Base-by-base conservation (phyloP, 2,113 vertebrate genomes). In the Paracanthobrama guichenoti region DNA sequence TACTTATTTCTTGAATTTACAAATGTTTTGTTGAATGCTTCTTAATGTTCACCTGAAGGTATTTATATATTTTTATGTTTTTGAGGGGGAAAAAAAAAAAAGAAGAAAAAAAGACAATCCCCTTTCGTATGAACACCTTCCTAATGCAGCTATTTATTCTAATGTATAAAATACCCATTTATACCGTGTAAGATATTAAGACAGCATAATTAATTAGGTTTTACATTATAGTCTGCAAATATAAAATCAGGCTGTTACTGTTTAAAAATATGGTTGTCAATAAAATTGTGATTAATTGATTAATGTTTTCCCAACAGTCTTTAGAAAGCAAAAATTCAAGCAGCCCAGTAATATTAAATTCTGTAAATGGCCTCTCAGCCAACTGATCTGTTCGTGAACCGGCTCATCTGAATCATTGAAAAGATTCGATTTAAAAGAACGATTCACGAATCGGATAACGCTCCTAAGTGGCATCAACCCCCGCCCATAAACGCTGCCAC, bases 401-500 rank as follows among this genome's bases (percentile, higher is more conserved):
- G 55, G 55, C 22, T 78, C 75, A 78, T 1, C 2, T 1, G 12
- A 60, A 24, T 60, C 53, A 59, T 16, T 59, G 10, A 59, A 75
- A 39, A 6, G 75, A 78, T 59, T 60, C 53, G 2, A 14, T 4
- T n/a, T 31, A n/a, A 39, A 39, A 35, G 75, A 60, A 59, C 75
- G 28, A 78, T 31, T 76, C 48, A 39, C 13, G 53, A 57, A 39
- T 78, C 75, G 53, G 18, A 14, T 28, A 28, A 39, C 50, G 11
- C 28, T 60, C 8, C 2, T 16, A 71, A 67, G 66, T 26, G 64
- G 22, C 48, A 82, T 55, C 46, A 57, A 71, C 80, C 80, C 26
- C 80, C 80, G 80, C 80, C 66, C 80, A 71, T 71, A 16, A 55
- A 26, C 22, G 42, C 66, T 22, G 48, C 28, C 80, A 57, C 80